phyloP scores from a whole-genome alignment of 2,888 invertebrate genomes.

The Palloptera scutellata region DNA sequence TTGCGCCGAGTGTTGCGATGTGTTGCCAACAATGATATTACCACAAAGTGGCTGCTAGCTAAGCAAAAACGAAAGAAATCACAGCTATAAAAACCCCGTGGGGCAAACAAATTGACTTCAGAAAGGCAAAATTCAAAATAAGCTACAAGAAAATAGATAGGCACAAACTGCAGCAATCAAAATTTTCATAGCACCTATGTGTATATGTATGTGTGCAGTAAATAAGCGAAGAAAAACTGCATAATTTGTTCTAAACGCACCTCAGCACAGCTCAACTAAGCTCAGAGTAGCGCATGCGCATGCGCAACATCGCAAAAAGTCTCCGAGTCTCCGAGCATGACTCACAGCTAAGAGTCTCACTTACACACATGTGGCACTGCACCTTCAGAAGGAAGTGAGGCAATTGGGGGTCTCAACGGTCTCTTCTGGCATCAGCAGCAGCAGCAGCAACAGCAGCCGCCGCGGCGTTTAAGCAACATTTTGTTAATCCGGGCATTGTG shows the following conservation, averaged over 20 bases:
- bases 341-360: neutral
- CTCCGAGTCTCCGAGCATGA: neutral
- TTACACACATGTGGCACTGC: neutral
- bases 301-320: neutral
- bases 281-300: no score
- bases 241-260: slow-evolving; percentile 10
- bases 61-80: neutral
- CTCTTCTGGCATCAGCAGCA: no score
- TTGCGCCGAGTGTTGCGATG: no score
- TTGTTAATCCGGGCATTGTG: no score
- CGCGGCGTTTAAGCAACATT: no score
- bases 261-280: neutral
- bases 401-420: no score
- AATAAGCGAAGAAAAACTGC: no score
- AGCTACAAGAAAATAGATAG: slow-evolving; percentile 1
- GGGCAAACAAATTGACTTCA: slow-evolving; percentile 10
- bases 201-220: neutral
- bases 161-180: no score
- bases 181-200: neutral
- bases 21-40: neutral
- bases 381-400: no score
- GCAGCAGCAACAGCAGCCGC: no score
- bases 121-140: neutral
- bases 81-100: neutral
- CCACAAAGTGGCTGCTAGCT: neutral